Base-by-base conservation (phyloP, 2,888 invertebrate species). In the Ditula angustiorana region DNA sequence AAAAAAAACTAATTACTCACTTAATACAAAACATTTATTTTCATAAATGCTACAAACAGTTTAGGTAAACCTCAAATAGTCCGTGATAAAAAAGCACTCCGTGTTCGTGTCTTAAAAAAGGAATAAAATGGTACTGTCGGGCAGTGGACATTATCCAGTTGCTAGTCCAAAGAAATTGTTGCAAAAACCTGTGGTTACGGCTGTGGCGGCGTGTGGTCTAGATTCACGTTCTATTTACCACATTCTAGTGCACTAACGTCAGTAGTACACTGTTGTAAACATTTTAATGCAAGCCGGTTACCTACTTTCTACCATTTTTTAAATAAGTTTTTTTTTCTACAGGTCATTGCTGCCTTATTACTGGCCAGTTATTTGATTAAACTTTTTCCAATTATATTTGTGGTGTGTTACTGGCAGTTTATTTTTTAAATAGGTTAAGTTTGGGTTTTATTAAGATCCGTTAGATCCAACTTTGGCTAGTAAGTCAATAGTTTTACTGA, bases 41-140 rank as follows among this genome's bases (percentile, higher is more conserved):
- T 41, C 24, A 41, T 41, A 23, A 26, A 26, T 41, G 19, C 33
- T 37, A 37, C 11, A 50, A 50, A 50, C 11, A 28, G 28, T 19
- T 41, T 41, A 41, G 44, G 44, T 46, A 33, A 47, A 41, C 23
- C 13, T 46, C 16, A 24, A 47, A 21, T 16, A 35, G 10, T 47
- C 33, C n/a, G 47, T 47, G 47, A 47, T 47, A 33, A 58, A 58
- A 23, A 58, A 47, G 47, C 58, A 24, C 55, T 44, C 19, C 19
- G 10, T 47, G 10, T 47, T n/a, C 24, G 58, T 58, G 30, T 47
- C 21, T 24, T 21, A 33, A 33, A 58, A 47, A 16, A 35, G 21
- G 10, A 24, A 28, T 19, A n/a, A 44, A n/a, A 28, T 0, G 3
- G 24, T 46, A 21, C 16, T 7, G n/a, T 44, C 21, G 19, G 44